Evolutionary conservation across 1,140 invertebrate genomes (phyloP), one percentile per base, ranked within the genome.

Genomic region (Thaumatotibia leucotreta): DNA sequence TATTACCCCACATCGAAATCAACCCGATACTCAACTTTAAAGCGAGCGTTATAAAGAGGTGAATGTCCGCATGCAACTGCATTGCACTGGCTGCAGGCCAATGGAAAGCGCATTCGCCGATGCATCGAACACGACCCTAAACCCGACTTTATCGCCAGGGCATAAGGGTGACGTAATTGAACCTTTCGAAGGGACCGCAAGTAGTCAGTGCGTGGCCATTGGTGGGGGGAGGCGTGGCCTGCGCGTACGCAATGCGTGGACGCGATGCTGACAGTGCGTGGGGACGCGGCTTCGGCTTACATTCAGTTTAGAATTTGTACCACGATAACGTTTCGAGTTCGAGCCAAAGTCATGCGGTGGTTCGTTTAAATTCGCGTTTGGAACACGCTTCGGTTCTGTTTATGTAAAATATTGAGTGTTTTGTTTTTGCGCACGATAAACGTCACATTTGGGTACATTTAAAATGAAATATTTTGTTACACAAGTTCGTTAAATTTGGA

Each of bases 121-220:
- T n/a, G n/a, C n/a, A n/a, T n/a, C n/a, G 11, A n/a, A 14, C 11
- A 20, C 39, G 39, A 14, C 14, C 35, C n/a, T n/a, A 45, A 45
- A 20, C 14, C 39, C 39, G n/a, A 45, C 39, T 45, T 45, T 45
- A 45, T 6, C n/a, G 5, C n/a, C 39, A 45, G 39, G 39, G 39
- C n/a, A 20, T 45, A 45, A 45, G 39, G 39, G 39, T n/a, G 39
- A 20, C 64, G 58, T 50, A 54, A 50, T 62, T n/a, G n/a, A n/a
- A n/a, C n/a, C n/a, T n/a, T n/a, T n/a, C n/a, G 66, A 83, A 88
- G 82, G 86, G 86, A 86, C 83, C 86, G n/a, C n/a, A 87, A 87
- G 54, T n/a, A 1, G 14, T 10, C 4, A 32, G 14, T 33, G 14
- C 68, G 65, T 33, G 64, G 14, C 20, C n/a, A 23, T 23, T 70